Conservation (phyloP, 2,113 vertebrate species). For the Myanophis thanlyinensis region DNA sequence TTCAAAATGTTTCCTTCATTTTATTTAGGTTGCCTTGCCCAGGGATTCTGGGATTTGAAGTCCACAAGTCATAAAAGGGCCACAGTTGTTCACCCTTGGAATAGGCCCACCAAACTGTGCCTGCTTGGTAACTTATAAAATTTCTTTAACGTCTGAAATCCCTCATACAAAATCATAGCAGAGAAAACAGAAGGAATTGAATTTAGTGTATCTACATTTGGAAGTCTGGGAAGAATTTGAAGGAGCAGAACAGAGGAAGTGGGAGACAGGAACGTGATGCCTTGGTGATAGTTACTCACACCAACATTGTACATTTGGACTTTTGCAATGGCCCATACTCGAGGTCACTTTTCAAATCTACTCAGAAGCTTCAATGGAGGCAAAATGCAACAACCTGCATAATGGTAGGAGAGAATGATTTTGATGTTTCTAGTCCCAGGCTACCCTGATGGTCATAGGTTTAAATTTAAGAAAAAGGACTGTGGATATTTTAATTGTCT, state of each 20-base stretch:
- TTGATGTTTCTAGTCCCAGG: not conserved
- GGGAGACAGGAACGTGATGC: not conserved
- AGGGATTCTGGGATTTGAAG: no score
- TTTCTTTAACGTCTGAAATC: not conserved
- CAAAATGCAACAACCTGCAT: not conserved
- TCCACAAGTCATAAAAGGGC: no score
- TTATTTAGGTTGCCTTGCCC: no score
- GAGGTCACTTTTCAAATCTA: not conserved
- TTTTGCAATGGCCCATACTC: not conserved
- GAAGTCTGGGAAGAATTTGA: not conserved
- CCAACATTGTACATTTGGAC: not conserved
- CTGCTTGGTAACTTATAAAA: not conserved
- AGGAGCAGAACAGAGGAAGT: not conserved
- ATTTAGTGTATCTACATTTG: not conserved
- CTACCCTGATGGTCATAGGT: not conserved
- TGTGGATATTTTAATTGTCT: not conserved
- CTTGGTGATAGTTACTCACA: not conserved
- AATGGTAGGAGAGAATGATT: not conserved
- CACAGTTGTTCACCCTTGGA: no score
- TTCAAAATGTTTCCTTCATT: no score
- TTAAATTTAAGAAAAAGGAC: not conserved
- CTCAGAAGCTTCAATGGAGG: not conserved
- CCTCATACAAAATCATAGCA: not conserved
- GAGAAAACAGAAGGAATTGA: not conserved
- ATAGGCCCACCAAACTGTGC: not conserved